A percentile compares a stretch with the other conserved stretches of the same genome.
Evolutionary conservation across 2,888 invertebrate species (phyloP).

Genomic region (Ariolimax columbianus): DNA sequence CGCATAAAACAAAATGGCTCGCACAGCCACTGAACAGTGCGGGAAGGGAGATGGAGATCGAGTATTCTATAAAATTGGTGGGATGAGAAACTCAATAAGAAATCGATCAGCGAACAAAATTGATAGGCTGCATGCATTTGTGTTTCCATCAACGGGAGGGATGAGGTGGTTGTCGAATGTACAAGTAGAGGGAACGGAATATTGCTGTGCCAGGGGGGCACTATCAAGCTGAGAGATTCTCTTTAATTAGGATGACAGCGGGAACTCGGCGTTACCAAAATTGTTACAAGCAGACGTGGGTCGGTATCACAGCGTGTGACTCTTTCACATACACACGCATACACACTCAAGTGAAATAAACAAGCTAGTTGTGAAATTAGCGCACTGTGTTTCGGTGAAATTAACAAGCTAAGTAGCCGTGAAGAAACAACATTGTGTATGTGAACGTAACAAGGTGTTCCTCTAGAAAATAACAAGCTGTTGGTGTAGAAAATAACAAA

Average conservation of each 20-base stretch:
- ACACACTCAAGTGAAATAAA: no score
- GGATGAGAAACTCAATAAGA: constrained; percentile 22
- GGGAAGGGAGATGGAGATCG: not conserved
- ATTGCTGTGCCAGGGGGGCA: not conserved
- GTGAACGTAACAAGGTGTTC: no score
- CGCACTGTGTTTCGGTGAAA: no score
- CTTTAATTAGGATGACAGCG: not conserved
- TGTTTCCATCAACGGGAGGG: not conserved
- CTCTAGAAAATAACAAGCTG: no score
- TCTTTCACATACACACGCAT: no score
- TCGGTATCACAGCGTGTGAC: not conserved
- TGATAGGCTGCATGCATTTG: constrained; percentile 6
- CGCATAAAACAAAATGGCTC: not conserved
- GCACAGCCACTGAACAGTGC: not conserved
- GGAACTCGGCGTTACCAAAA: not conserved
- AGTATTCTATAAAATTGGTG: not conserved
- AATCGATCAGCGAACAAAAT: constrained; percentile 20
- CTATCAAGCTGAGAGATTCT: not conserved
- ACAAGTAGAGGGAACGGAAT: not conserved
- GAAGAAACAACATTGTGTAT: no score
- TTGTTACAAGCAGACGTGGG: not conserved
- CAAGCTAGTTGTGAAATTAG: no score
- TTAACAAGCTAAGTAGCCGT: no score
- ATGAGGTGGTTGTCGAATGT: not conserved
- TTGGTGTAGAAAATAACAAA: no score